A percentile compares a stretch with the other conserved stretches of the same genome.
phyloP scores from a whole-genome alignment of 2,888 invertebrate species.

The Spicauda simplicius region DNA sequence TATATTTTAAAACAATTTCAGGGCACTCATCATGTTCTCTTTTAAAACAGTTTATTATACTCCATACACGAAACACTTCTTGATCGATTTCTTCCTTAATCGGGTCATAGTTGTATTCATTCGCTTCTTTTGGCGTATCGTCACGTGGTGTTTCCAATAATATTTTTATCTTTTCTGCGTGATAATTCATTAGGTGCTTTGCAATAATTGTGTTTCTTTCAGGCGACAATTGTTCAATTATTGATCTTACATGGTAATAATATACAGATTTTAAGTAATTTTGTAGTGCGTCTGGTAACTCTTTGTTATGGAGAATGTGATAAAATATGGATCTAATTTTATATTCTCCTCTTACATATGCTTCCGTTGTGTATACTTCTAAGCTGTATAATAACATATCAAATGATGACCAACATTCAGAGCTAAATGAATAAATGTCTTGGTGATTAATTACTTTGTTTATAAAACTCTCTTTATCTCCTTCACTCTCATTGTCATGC shows the following conservation, averaged over 20 bases:
- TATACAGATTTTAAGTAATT: conserved; percentile 35
- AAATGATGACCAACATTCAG: conserved; percentile 58
- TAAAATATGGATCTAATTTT: conserved; percentile 46
- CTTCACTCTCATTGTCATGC: conserved; percentile 57
- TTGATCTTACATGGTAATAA: conserved; percentile 10
- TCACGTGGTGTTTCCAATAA: conserved; percentile 8
- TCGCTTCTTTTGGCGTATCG: background rate
- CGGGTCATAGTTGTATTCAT: background rate
- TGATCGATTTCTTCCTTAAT: conserved; percentile 14
- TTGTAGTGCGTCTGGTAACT: conserved; percentile 48
- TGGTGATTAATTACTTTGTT: conserved; percentile 47
- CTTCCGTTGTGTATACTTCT: conserved; percentile 49
- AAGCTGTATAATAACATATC: conserved; percentile 58
- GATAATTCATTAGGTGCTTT: conserved; percentile 10
- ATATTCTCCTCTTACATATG: conserved; percentile 37
- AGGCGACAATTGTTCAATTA: conserved; percentile 24
- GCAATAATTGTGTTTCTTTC: conserved; percentile 9
- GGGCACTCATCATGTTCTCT: no score
- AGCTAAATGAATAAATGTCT: conserved; percentile 56
- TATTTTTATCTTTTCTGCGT: conserved; percentile 6
- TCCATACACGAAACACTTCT: no score
- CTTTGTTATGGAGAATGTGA: conserved; percentile 52
- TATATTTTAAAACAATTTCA: no score
- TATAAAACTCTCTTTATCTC: conserved; percentile 57
- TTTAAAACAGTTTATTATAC: no score